Conservation (phyloP, 1,140 invertebrate genomes). For the Drosophila burlai region DNA sequence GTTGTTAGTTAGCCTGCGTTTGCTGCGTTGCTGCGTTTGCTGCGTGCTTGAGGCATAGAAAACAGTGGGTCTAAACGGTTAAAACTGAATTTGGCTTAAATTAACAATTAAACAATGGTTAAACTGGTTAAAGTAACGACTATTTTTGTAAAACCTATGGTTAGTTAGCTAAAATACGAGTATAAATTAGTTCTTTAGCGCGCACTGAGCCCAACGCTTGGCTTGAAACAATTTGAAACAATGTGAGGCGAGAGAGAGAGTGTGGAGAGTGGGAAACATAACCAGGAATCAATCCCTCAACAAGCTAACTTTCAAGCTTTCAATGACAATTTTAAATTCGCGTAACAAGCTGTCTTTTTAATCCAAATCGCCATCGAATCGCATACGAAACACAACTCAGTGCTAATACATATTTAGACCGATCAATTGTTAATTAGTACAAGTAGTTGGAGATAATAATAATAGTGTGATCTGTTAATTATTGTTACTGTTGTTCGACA, state of each 20-base stretch:
- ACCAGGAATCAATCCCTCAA: constrained; percentile 56
- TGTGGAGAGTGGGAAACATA: constrained; percentile 33
- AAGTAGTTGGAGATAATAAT: constrained; percentile 54
- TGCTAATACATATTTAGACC: constrained; percentile 66
- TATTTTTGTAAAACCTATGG: constrained; percentile 52
- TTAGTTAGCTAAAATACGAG: constrained; percentile 47
- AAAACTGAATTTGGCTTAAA: constrained; percentile 62
- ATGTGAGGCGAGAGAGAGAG: constrained; percentile 18
- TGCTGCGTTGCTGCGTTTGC: constrained; percentile 28
- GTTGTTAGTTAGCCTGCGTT: constrained; percentile 33
- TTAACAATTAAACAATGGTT: constrained; percentile 73
- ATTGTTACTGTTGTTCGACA: constrained; percentile 74
- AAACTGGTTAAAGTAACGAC: constrained; percentile 30
- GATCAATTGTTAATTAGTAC: constrained; percentile 55
- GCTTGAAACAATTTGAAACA: constrained; percentile 53
- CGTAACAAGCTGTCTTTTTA: constrained; percentile 49
- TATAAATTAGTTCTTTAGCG: constrained; percentile 59
- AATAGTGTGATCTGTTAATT: constrained; percentile 69
- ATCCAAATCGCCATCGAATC: too few species aligned
- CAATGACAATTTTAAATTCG: constrained; percentile 44
- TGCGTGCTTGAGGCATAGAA: constrained; percentile 29
- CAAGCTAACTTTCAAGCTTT: constrained; percentile 38
- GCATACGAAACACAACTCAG: constrained; percentile 61
- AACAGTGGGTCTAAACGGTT: constrained; percentile 30
- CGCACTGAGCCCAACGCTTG: constrained; percentile 57